These are phyloP conservation scores for Geophilus truncorum DNA, from an alignment of 2,888 invertebrate genomes.

Conservation along the genomic window DNA sequence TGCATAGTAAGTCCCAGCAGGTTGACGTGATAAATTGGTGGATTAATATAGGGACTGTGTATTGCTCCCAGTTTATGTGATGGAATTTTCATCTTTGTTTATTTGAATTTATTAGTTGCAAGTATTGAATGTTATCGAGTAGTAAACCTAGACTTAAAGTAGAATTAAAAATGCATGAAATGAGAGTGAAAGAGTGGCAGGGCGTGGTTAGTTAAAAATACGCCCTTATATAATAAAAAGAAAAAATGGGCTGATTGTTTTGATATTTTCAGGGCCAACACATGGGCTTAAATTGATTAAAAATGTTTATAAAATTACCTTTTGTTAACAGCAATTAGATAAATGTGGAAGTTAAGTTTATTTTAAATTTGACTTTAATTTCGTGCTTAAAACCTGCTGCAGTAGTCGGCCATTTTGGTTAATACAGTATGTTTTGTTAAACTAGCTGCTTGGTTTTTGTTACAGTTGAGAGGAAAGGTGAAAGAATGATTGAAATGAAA, in stretches of 20 bases:
- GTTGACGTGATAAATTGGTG: neutral
- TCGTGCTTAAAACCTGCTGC: neutral
- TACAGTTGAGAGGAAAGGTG: too few species aligned
- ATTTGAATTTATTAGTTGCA: neutral
- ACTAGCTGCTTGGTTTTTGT: too few species aligned
- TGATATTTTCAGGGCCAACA: neutral
- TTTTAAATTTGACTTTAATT: neutral
- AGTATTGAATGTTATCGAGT: neutral
- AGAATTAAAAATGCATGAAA: neutral
- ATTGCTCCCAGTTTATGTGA: neutral
- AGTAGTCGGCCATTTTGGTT: neutral
- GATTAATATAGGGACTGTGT: neutral
- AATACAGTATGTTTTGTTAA: too few species aligned
- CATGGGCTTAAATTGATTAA: neutral
- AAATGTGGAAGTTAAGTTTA: neutral
- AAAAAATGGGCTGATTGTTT: neutral
- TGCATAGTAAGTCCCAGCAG: neutral
- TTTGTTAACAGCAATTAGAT: neutral
- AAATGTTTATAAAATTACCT: neutral
- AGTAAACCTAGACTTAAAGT: neutral
- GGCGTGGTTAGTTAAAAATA: constrained; percentile 10
- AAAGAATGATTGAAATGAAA: too few species aligned
- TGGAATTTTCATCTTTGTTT: neutral
- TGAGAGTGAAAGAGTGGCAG: neutral
- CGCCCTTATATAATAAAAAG: neutral